These are phyloP conservation scores for Megathymus violae DNA, from an alignment of 1,140 invertebrate genomes.

Conservation along the genomic window DNA sequence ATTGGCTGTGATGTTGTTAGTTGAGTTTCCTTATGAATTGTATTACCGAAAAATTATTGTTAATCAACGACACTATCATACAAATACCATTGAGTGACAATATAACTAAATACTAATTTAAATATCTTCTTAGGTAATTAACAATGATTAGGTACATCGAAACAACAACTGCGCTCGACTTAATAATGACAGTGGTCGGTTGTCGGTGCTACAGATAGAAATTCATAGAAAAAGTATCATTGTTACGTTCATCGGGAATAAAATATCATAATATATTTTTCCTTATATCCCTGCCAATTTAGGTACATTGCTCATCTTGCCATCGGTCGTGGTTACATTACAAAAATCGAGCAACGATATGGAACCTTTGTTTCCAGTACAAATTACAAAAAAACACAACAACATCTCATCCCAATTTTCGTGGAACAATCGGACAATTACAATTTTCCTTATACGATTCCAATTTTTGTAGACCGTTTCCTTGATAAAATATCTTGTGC, in stretches of 20 bases:
- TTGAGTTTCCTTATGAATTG: too few species aligned
- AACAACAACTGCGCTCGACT: too few species aligned
- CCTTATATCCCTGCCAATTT: background rate
- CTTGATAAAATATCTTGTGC: background rate
- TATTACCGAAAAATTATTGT: too few species aligned
- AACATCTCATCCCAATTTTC: constrained; percentile 3
- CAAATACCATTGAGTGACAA: too few species aligned
- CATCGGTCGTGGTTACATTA: background rate
- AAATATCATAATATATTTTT: constrained; percentile 7
- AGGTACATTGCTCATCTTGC: background rate
- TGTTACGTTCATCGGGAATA: background rate
- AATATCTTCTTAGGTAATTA: too few species aligned
- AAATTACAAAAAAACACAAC: constrained; percentile 15
- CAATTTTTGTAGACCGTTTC: constrained; percentile 7
- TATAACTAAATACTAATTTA: too few species aligned
- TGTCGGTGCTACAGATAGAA: background rate
- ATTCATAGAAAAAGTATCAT: background rate
- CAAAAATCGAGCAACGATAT: constrained; percentile 8
- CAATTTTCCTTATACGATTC: constrained; percentile 13
- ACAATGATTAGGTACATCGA: too few species aligned
- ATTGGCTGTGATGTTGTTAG: too few species aligned
- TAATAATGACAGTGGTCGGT: too few species aligned
- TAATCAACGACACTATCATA: too few species aligned
- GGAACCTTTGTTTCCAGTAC: constrained; percentile 1
- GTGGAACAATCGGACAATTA: constrained; percentile 5